A percentile compares a stretch with the other conserved stretches of the same genome.
Evolutionary conservation across 2,113 vertebrate species (phyloP).

Genomic region (Elanoides forficatus): DNA sequence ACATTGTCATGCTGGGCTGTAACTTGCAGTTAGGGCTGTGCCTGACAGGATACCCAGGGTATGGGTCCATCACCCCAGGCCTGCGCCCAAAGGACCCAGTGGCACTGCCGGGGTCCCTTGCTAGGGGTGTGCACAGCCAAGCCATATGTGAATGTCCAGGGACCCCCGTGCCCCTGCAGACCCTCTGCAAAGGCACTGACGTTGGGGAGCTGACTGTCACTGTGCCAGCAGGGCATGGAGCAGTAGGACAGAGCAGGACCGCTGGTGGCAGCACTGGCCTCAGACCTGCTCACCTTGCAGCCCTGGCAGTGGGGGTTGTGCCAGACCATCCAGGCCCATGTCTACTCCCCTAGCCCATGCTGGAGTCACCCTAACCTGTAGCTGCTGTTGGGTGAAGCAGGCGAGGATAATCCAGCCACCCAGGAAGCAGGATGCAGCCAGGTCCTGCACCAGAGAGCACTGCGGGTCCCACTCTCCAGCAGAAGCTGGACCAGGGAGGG

Average conservation of each 20-base stretch:
- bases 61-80: neutral
- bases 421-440: neutral
- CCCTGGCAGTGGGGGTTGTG: neutral
- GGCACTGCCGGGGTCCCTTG: neutral
- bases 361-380: neutral
- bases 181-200: neutral
- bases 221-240: fast-evolving
- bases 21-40: neutral
- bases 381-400: neutral
- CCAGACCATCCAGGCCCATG: neutral
- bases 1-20: fast-evolving
- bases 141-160: fast-evolving
- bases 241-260: neutral
- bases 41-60: neutral
- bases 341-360: neutral
- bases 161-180: neutral
- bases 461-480: neutral
- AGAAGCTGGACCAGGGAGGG: neutral
- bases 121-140: neutral
- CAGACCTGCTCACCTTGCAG: neutral
- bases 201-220: neutral
- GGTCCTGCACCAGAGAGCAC: neutral
- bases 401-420: neutral
- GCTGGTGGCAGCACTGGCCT: neutral
- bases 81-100: neutral